Conservation (phyloP, 2,888 invertebrate species). For the Gortyna flavago region DNA sequence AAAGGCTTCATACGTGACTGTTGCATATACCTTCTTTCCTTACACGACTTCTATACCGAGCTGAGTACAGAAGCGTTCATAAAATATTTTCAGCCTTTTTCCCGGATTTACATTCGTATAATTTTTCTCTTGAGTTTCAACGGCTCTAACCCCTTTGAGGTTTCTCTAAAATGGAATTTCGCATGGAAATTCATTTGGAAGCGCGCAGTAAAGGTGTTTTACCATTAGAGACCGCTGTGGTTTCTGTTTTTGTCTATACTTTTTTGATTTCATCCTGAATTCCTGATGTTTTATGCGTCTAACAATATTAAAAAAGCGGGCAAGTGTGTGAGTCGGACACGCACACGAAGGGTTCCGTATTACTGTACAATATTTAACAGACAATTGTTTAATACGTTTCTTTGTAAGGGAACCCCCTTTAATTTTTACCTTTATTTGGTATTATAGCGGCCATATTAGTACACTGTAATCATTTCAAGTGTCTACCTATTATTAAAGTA, state of each 20-base stretch:
- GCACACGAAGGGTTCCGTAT: neutral
- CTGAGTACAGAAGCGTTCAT: constrained; percentile 62
- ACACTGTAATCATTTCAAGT: neutral
- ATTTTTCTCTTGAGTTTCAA: constrained; percentile 65
- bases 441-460: neutral
- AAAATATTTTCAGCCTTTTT: constrained; percentile 65
- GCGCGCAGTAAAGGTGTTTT: constrained; percentile 33
- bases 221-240: constrained; percentile 42
- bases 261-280: constrained; percentile 2
- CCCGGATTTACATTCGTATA: constrained; percentile 50
- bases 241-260: constrained; percentile 35
- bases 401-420: neutral
- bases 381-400: neutral
- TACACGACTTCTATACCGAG: constrained; percentile 35
- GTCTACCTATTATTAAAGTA: neutral
- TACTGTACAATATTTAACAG: neutral
- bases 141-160: constrained; percentile 66
- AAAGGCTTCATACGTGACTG: constrained; percentile 36
- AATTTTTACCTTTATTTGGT: neutral
- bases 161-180: constrained; percentile 64
- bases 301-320: constrained; percentile 8
- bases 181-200: constrained; percentile 60
- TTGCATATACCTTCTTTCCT: constrained; percentile 43
- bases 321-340: no score
- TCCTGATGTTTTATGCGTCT: neutral